These are phyloP conservation scores for Pollenia labialis DNA, from an alignment of 2,888 invertebrate species.

Conservation along the genomic window DNA sequence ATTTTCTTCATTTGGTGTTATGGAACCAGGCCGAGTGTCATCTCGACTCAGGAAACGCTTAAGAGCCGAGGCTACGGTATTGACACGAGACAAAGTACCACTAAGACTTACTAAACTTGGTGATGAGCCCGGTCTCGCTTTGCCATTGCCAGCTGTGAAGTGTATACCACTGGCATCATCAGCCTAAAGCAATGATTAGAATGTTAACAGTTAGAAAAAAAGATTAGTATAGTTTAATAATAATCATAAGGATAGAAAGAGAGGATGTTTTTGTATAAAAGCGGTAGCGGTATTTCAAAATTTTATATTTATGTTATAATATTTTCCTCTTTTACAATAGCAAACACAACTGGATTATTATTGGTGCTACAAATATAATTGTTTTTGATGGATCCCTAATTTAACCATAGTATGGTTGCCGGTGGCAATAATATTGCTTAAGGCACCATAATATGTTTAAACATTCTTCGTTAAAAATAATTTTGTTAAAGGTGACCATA, in stretches of 20 bases:
- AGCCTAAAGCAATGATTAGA: slow-evolving; percentile 82
- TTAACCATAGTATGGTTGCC: no score
- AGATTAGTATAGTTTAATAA: neutral
- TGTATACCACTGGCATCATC: slow-evolving; percentile 91
- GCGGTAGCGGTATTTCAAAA: slow-evolving; percentile 48
- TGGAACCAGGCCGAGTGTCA: slow-evolving; percentile 85
- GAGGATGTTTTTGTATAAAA: neutral
- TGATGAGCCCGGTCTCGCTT: slow-evolving; percentile 85
- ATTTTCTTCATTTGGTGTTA: slow-evolving; percentile 82
- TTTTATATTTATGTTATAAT: neutral
- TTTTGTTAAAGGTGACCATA: no score
- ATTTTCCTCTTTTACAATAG: no score
- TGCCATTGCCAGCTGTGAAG: slow-evolving; percentile 87
- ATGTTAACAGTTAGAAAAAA: neutral
- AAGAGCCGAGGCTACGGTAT: slow-evolving; percentile 91
- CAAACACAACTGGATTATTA: no score
- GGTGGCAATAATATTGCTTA: no score
- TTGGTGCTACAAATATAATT: no score
- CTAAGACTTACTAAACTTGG: slow-evolving; percentile 83
- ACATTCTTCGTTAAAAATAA: no score
- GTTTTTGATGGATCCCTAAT: no score
- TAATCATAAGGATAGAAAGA: neutral
- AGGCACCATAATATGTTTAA: no score
- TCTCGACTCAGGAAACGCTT: slow-evolving; percentile 91
- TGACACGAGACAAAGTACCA: slow-evolving; percentile 88